A percentile compares a stretch with the other conserved stretches of the same genome.
phyloP scores from a whole-genome alignment of 1,140 invertebrate species.

The Scaptomyza hsui region DNA sequence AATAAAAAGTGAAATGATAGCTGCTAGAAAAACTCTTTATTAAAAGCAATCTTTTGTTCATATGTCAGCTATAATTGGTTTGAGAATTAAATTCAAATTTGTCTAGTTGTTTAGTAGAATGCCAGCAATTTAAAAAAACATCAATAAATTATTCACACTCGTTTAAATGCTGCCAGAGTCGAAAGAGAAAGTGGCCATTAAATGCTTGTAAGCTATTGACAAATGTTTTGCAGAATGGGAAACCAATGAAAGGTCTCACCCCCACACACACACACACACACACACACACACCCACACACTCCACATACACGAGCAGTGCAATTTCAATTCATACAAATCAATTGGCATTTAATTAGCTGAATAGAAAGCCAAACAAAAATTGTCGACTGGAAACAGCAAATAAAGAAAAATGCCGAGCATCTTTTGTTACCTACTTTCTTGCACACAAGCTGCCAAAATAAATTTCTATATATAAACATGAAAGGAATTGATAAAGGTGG shows the following conservation, averaged over 20 bases:
- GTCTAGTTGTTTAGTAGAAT: background rate
- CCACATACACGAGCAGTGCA: constrained; percentile 3
- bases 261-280: background rate
- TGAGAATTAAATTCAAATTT: constrained; percentile 4
- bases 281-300: background rate
- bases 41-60: no score
- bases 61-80: background rate
- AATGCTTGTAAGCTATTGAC: constrained; percentile 29
- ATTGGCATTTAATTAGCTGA: constrained; percentile 44
- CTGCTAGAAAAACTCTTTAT: no score
- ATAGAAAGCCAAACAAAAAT: constrained; percentile 25
- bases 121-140: background rate
- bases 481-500: no score
- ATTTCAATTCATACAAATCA: constrained; percentile 41
- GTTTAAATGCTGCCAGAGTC: constrained; percentile 10
- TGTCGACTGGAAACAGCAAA: background rate
- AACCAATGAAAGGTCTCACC: constrained; percentile 23
- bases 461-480: background rate
- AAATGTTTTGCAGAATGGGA: constrained; percentile 13
- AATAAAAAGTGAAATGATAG: no score
- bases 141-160: constrained; percentile 41
- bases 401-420: background rate
- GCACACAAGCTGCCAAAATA: background rate
- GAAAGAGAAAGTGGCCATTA: constrained; percentile 29
- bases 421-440: constrained; percentile 13